These are phyloP conservation scores for Andrena haemorrhoa DNA, from an alignment of 2,888 invertebrate genomes.

Conservation along the genomic window DNA sequence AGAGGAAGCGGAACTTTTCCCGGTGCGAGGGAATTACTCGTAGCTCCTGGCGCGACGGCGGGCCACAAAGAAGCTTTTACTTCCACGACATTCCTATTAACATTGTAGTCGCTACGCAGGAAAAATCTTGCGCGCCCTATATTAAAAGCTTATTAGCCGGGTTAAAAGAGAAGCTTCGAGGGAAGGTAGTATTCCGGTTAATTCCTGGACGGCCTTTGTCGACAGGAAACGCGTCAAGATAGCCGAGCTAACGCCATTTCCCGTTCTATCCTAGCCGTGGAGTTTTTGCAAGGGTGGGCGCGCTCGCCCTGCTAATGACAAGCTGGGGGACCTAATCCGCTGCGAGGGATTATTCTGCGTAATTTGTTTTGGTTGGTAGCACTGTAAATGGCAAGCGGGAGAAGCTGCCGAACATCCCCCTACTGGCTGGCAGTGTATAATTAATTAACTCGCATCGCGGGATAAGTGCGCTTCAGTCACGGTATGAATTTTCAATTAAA, in stretches of 20 bases:
- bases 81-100: conserved; percentile 31
- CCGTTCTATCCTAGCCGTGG: no score
- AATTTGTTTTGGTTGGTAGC: background rate
- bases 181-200: background rate
- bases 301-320: no score
- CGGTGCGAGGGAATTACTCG: background rate
- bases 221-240: background rate
- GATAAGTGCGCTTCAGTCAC: background rate
- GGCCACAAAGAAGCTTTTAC: background rate
- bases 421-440: background rate
- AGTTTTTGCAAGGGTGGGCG: no score
- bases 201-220: background rate
- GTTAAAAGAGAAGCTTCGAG: conserved; percentile 16
- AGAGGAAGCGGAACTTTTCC: conserved; percentile 16
- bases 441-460: conserved; percentile 17
- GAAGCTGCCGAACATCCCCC: background rate
- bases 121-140: background rate
- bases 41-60: no score
- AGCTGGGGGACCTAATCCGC: no score
- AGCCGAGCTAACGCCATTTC: no score
- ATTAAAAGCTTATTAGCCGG: conserved; percentile 40
- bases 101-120: background rate
- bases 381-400: background rate
- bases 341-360: no score
- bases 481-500: conserved; percentile 41